phyloP scores from a whole-genome alignment of 2,113 vertebrate species.

The Anguilla japonica region DNA sequence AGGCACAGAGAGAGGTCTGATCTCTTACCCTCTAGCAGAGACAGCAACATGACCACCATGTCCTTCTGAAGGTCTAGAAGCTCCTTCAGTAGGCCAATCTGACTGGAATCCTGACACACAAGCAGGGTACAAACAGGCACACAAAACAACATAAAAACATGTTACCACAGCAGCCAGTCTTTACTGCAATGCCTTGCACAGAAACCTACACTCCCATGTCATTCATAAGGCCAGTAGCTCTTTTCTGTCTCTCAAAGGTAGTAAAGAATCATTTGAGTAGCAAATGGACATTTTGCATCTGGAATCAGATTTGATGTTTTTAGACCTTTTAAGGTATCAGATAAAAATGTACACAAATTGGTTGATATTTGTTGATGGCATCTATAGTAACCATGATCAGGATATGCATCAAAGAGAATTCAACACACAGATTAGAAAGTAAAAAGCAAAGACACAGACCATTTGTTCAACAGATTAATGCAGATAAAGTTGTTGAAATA shows the following conservation, averaged over 20 bases:
- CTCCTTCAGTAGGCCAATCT: constrained; percentile 91
- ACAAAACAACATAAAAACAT: constrained; percentile 26
- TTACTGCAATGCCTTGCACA: not conserved
- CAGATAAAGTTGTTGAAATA: not conserved
- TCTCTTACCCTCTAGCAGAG: constrained; percentile 81
- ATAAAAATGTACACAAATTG: not conserved
- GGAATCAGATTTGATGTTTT: not conserved
- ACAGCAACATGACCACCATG: constrained; percentile 97
- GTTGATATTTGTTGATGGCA: not conserved
- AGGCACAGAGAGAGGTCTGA: not conserved
- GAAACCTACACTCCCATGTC: not conserved
- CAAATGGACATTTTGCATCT: not conserved
- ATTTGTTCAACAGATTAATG: not conserved
- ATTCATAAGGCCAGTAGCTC: not conserved
- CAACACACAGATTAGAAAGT: not conserved
- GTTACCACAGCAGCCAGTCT: not conserved
- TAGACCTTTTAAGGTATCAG: not conserved
- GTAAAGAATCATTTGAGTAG: not conserved
- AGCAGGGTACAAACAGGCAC: constrained; percentile 30
- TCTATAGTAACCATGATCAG: not conserved
- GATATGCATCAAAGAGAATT: not conserved
- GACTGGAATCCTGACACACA: constrained; percentile 83
- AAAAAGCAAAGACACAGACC: not conserved
- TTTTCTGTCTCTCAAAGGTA: not conserved
- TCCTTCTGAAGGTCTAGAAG: constrained; percentile 94